Percentiles rank a stretch among this genome's conserved stretches.
Conservation (phyloP, 2,797 vertebrate species). For the Fundulus diaphanus region DNA sequence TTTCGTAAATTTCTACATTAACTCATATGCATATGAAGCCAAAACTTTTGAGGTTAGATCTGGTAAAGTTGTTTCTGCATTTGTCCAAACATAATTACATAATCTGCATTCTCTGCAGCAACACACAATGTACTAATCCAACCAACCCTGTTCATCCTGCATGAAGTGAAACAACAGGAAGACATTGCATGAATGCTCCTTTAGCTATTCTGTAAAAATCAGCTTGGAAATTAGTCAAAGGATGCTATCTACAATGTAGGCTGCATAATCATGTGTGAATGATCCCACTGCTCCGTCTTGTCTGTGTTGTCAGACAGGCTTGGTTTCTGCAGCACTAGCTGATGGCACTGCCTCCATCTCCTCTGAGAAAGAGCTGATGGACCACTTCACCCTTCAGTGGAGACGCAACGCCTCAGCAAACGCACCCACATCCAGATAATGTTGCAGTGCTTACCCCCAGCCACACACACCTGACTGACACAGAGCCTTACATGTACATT, state of each 20-base stretch:
- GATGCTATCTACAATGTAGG: constrained; percentile 19
- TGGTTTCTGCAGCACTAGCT: constrained; percentile 46
- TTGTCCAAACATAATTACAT: no score
- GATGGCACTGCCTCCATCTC: not conserved
- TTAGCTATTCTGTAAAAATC: constrained; percentile 25
- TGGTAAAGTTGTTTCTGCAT: not conserved
- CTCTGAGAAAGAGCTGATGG: constrained; percentile 52
- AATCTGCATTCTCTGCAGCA: not conserved
- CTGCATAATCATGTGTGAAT: not conserved
- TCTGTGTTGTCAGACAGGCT: constrained; percentile 53
- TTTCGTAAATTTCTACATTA: not conserved
- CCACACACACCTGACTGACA: constrained; percentile 6
- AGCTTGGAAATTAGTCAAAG: constrained; percentile 44
- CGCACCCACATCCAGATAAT: constrained; percentile 32
- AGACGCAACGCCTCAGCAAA: constrained; percentile 38
- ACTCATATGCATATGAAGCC: not conserved
- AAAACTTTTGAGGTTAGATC: no score
- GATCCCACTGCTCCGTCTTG: constrained; percentile 16
- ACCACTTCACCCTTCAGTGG: constrained; percentile 63
- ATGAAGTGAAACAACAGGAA: not conserved
- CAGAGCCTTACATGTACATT: constrained; percentile 35
- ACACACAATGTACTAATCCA: not conserved
- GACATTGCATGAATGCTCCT: constrained; percentile 30
- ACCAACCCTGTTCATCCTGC: not conserved
- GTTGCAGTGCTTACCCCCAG: constrained; percentile 2